Conservation (phyloP, 2,797 vertebrate species). For the Neostethus bicornis region DNA sequence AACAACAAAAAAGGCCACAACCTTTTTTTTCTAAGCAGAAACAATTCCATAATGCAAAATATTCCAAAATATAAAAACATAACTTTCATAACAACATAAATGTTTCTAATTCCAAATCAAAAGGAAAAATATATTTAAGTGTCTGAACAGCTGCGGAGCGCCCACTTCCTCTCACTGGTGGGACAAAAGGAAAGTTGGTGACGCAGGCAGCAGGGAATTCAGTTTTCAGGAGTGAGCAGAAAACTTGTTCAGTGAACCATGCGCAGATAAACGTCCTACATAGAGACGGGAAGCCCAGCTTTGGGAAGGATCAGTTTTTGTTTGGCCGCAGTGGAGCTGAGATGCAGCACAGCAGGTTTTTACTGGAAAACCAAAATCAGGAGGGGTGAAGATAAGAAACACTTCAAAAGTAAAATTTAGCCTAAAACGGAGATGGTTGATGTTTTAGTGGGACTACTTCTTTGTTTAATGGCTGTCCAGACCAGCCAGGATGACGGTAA, state of each 20-base stretch:
- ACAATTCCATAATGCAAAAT: too few relatives aligned
- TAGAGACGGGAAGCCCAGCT: conserved; percentile 33
- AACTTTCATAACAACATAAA: conserved; percentile 3
- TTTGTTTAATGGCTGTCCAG: conserved; percentile 61
- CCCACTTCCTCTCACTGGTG: conserved; percentile 27
- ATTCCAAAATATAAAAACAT: not conserved
- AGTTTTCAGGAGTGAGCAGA: conserved; percentile 59
- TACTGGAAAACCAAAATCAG: conserved; percentile 10
- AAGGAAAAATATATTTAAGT: not conserved
- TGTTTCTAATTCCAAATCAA: not conserved
- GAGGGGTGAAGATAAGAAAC: conserved; percentile 8
- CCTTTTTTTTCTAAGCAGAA: too few relatives aligned
- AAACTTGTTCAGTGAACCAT: conserved; percentile 49
- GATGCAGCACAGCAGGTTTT: conserved; percentile 40
- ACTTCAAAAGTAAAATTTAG: not conserved
- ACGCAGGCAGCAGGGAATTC: conserved; percentile 54
- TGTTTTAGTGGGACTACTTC: conserved; percentile 55
- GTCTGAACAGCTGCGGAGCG: not conserved
- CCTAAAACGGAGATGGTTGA: conserved; percentile 48
- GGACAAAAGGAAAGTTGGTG: conserved; percentile 54
- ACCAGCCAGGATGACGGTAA: conserved; percentile 61
- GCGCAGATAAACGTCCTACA: conserved; percentile 21
- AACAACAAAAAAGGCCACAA: too few relatives aligned
- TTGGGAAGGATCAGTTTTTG: conserved; percentile 16
- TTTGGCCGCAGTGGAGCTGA: conserved; percentile 21